Conservation (phyloP, 2,888 invertebrate species). For the Amphiduros pacificus region DNA sequence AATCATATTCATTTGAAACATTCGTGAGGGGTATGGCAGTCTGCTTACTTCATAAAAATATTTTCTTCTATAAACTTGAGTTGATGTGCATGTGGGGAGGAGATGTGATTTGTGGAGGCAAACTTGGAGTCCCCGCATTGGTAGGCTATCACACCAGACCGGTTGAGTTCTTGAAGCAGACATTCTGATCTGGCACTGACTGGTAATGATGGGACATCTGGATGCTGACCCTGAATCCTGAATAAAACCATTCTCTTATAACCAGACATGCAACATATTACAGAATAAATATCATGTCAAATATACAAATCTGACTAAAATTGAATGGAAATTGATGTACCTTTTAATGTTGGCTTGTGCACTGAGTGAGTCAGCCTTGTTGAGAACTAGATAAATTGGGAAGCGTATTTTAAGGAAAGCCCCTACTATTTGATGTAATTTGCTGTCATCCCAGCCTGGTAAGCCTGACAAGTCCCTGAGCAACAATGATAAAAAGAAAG, state of each 20-base stretch:
- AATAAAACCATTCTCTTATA: neutral
- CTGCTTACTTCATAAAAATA: no score
- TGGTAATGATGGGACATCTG: neutral
- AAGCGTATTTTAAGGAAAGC: constrained; percentile 35
- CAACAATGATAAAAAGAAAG: constrained; percentile 7
- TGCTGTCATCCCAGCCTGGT: constrained; percentile 30
- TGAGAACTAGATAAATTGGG: constrained; percentile 38
- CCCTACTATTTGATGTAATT: constrained; percentile 33
- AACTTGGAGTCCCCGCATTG: neutral
- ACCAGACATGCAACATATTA: no score
- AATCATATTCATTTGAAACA: no score
- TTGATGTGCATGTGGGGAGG: neutral
- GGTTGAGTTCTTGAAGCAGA: neutral
- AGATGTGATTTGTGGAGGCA: neutral
- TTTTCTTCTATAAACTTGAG: no score
- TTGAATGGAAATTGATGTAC: constrained; percentile 14
- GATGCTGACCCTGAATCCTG: constrained; percentile 3
- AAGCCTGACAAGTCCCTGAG: constrained; percentile 32
- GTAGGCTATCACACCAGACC: neutral
- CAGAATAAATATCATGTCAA: no score
- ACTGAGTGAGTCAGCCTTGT: constrained; percentile 33
- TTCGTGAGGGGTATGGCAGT: no score
- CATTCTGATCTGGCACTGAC: constrained; percentile 8
- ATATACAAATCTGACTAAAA: no score
- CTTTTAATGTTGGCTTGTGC: constrained; percentile 30